Evolutionary conservation across 2,888 invertebrate species (phyloP).

Genomic region (Punctoribates punctum): DNA sequence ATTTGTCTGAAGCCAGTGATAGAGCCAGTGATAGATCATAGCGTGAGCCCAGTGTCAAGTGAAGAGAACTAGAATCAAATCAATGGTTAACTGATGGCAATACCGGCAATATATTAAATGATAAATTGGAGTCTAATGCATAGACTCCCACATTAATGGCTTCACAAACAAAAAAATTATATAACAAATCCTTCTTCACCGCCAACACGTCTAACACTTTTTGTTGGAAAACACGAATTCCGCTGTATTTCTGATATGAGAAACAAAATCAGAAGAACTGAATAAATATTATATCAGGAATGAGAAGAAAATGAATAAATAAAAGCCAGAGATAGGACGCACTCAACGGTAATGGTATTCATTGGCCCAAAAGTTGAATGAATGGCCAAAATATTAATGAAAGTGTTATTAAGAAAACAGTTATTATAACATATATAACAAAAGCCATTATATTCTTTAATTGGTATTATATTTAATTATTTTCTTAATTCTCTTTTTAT

Average conservation of each 20-base stretch:
- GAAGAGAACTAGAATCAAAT: not conserved
- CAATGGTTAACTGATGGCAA: not conserved
- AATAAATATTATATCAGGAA: not conserved
- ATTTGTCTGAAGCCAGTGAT: not conserved
- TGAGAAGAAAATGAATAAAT: not conserved
- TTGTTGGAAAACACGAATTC: constrained; percentile 3
- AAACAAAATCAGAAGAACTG: not conserved
- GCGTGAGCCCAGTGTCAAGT: constrained; percentile 32
- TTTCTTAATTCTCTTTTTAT: not conserved
- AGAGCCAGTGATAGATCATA: not conserved
- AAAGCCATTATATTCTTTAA: constrained; percentile 8
- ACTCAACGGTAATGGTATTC: not conserved
- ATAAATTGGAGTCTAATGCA: constrained; percentile 26
- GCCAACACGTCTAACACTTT: constrained; percentile 25
- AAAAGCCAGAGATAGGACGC: too few relatives aligned
- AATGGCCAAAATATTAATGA: constrained; percentile 18
- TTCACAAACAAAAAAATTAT: constrained; percentile 8
- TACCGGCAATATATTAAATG: not conserved
- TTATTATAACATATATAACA: not conserved
- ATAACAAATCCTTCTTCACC: not conserved
- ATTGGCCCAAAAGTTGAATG: constrained; percentile 27
- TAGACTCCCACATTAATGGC: constrained; percentile 24
- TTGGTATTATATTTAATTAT: constrained; percentile 31
- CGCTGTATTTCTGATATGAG: not conserved
- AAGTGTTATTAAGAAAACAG: constrained; percentile 4